Conservation (phyloP, 2,888 invertebrate species). For the Ochropleura plecta region DNA sequence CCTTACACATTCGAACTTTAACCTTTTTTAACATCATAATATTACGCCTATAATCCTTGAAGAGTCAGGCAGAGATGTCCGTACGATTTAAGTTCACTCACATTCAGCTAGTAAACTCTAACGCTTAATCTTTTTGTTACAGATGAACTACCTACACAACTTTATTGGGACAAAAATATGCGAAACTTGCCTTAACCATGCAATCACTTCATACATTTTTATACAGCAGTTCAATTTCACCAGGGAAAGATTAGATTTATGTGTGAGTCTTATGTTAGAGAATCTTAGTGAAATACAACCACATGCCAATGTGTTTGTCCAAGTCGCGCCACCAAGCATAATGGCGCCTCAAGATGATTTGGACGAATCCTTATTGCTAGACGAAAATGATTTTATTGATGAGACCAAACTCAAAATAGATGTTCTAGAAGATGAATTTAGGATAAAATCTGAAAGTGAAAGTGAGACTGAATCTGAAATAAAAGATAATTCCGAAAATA, state of each 20-base stretch:
- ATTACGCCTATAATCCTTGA: neutral
- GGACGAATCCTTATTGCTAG: conserved; percentile 68
- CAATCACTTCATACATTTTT: conserved; percentile 82
- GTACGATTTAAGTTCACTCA: neutral
- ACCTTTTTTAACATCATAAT: neutral
- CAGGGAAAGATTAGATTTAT: conserved; percentile 78
- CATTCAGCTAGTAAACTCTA: conserved; percentile 25
- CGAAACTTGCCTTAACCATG: conserved; percentile 81
- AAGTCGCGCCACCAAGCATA: conserved; percentile 79
- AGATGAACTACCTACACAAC: conserved; percentile 78
- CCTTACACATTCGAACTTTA: neutral
- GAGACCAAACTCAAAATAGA: conserved; percentile 78
- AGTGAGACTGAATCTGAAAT: conserved; percentile 70
- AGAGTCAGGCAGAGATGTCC: neutral
- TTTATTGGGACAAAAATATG: conserved; percentile 85
- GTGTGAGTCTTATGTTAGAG: conserved; percentile 78
- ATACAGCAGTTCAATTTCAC: conserved; percentile 76
- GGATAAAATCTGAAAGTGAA: conserved; percentile 78
- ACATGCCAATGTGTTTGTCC: conserved; percentile 78
- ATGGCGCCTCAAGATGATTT: conserved; percentile 72
- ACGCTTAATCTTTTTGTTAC: conserved; percentile 77
- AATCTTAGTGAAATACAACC: conserved; percentile 70
- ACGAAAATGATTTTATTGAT: conserved; percentile 69
- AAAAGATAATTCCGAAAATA: conserved; percentile 7
- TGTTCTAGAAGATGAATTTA: conserved; percentile 86